Evolutionary conservation across 2,888 invertebrate species (phyloP), one percentile per base, ranked within the genome.

Genomic region (Atethmia centrago): DNA sequence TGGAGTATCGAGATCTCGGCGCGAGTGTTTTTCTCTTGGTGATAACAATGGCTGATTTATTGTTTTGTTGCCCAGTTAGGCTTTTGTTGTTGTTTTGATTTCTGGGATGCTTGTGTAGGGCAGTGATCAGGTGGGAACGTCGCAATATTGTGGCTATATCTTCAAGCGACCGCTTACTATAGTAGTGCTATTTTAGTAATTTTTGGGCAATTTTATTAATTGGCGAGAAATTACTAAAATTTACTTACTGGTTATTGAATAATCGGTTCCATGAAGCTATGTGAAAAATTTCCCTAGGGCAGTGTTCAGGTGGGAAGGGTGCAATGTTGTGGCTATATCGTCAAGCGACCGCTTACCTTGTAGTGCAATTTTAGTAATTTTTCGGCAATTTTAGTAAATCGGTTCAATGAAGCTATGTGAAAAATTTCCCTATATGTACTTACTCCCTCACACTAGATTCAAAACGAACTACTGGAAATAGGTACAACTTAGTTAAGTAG

Each of bases 21-120:
- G 79, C 77, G 85, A 84, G 85, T 84, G 79, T 83, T 87, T 87
- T 90, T 88, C 91, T 90, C 90, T 90, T 88, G 87, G 88, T 91
- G 90, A 90, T 92, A 95, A 95, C 94, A 95, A 95, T 93, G 87
- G 88, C 82, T 94, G 95, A 95, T 95, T 95, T 95, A 95, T 95
- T 83, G 90, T 88, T 85, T 78, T 77, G 71, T 70, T 63, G 66
- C 51, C 63, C 64, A 74, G 59, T 61, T 75, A 61, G 28, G 74
- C 28, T 58, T 72, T 77, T 73, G 72, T 77, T 82, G 74, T 75
- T 85, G 75, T 76, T 78, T 66, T 74, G 65, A 72, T 71, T 69
- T 79, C 10, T 71, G 31, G 49, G 51, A 42, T 40, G 25, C 59
- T 58, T 73, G 47, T n/a, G 62, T 36, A 58, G 12, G n/a, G 51